Conservation (phyloP, 2,888 invertebrate species). For the Callyntrura sp. region DNA sequence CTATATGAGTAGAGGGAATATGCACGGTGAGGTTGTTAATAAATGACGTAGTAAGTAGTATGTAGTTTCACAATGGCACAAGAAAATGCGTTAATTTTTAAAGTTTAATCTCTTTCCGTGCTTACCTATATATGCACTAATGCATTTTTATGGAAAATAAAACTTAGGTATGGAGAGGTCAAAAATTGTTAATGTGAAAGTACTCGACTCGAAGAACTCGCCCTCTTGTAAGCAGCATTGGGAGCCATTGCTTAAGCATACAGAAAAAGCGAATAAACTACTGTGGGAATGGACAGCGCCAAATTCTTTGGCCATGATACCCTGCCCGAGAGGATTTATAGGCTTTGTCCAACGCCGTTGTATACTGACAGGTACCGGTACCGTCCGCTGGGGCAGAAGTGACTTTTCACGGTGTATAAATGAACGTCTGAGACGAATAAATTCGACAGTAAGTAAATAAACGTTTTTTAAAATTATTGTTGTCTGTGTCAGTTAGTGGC, state of each 20-base stretch:
- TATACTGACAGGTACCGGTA: conserved; percentile 43
- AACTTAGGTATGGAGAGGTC: conserved; percentile 60
- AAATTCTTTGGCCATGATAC: conserved; percentile 71
- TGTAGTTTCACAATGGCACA: neutral
- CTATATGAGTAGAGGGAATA: no score
- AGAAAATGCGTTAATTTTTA: neutral
- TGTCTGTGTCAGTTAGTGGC: no score
- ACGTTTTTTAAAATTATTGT: no score
- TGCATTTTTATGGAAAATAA: neutral
- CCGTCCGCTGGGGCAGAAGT: conserved; percentile 77
- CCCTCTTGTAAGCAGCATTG: conserved; percentile 79
- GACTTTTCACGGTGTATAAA: conserved; percentile 80
- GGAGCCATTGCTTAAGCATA: conserved; percentile 76
- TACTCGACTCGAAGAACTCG: conserved; percentile 80
- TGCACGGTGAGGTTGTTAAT: no score
- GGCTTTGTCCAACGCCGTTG: conserved; percentile 81
- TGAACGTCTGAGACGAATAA: conserved; percentile 65
- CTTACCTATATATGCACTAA: no score
- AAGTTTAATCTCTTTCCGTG: neutral
- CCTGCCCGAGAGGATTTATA: conserved; percentile 79
- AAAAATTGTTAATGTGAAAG: conserved; percentile 74
- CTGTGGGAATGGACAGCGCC: conserved; percentile 76
- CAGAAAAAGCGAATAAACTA: conserved; percentile 50
- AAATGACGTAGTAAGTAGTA: no score
- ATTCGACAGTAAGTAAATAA: conserved; percentile 79